These are phyloP conservation scores for Crotophaga sulcirostris DNA, from an alignment of 2,113 vertebrate species.

Conservation along the genomic window DNA sequence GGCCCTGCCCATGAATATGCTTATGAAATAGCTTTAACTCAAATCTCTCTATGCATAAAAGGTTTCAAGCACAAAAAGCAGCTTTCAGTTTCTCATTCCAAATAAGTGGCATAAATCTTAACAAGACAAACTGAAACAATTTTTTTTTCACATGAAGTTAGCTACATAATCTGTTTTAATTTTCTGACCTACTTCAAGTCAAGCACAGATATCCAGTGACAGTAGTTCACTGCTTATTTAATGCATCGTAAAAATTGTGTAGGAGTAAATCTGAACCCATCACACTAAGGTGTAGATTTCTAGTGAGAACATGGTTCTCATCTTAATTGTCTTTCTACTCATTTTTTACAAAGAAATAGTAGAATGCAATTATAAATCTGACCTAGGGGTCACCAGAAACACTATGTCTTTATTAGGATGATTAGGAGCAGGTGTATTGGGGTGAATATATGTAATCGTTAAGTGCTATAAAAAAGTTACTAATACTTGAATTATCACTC, in stretches of 20 bases:
- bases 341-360: not conserved
- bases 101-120: not conserved
- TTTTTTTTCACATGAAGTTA: not conserved
- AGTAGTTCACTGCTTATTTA: not conserved
- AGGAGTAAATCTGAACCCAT: not conserved
- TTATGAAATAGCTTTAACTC: not conserved
- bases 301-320: not conserved
- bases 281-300: not conserved
- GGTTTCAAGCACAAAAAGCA: not conserved
- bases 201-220: not conserved
- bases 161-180: not conserved
- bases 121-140: not conserved
- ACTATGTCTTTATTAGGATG: not conserved
- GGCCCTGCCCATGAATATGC: not conserved
- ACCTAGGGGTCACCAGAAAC: not conserved
- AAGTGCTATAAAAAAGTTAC: not conserved
- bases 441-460: not conserved
- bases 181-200: not conserved
- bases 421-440: not conserved
- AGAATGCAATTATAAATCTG: not conserved
- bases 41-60: not conserved
- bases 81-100: not conserved
- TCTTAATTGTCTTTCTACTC: not conserved
- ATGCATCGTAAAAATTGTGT: not conserved
- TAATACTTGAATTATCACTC: not conserved